Percentiles rank a stretch among this genome's conserved stretches.
Evolutionary conservation across 2,888 invertebrate species (phyloP).

Genomic region (Caenorhabditis wallacei): DNA sequence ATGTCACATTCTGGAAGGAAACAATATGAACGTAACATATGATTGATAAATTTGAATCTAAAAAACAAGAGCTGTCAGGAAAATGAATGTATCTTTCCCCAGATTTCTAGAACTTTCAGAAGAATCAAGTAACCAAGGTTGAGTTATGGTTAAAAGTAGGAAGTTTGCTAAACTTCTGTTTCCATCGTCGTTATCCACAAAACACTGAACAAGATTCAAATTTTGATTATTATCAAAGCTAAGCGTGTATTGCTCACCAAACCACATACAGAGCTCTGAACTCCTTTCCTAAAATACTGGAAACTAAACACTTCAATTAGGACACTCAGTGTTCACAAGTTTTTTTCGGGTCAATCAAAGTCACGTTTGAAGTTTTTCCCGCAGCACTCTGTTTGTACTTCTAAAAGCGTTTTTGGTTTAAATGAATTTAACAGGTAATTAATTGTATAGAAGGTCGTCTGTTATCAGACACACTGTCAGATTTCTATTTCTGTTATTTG

Average conservation of each 20-base stretch:
- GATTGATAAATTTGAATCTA: background rate
- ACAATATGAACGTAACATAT: no score
- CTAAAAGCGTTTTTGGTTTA: slow-evolving; percentile 11
- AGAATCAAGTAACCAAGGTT: no score
- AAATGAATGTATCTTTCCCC: no score
- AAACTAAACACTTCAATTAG: slow-evolving; percentile 52
- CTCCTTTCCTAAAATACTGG: background rate
- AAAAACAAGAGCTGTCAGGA: background rate
- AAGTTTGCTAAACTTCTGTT: no score
- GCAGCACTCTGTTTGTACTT: slow-evolving; percentile 49
- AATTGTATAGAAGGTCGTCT: slow-evolving; percentile 12
- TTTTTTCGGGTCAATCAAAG: slow-evolving; percentile 25
- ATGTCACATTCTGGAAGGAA: no score
- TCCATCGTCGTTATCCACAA: no score
- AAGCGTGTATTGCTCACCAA: no score
- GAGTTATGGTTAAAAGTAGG: no score
- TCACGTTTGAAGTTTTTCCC: slow-evolving; percentile 56
- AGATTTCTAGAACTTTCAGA: no score
- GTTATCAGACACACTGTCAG: slow-evolving; percentile 1
- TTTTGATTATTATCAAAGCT: no score
- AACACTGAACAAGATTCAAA: no score
- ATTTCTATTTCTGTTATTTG: background rate
- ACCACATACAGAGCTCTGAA: no score
- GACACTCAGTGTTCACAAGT: slow-evolving; percentile 46
- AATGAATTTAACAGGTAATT: slow-evolving; percentile 21